Evolutionary conservation across 2,797 vertebrate species (phyloP).

Genomic region (Podarcis siculus): DNA sequence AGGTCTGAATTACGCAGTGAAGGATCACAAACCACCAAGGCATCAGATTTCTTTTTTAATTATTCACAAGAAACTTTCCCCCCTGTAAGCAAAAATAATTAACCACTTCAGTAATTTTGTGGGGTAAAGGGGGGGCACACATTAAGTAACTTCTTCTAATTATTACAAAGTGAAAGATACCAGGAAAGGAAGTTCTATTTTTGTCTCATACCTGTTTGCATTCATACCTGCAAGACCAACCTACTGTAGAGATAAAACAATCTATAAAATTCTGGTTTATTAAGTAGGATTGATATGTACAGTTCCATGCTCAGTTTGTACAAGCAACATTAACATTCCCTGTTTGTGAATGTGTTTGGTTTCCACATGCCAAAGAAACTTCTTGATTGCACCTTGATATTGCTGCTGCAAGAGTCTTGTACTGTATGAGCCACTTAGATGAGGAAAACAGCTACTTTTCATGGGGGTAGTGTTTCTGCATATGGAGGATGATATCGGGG

Average conservation of each 20-base stretch:
- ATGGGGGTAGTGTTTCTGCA: background rate
- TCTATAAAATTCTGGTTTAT: background rate
- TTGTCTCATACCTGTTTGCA: background rate
- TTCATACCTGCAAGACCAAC: background rate
- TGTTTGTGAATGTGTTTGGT: background rate
- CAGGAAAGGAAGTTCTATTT: background rate
- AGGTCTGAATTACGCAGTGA: slow-evolving; percentile 38
- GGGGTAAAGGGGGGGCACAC: too few species aligned
- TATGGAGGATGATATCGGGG: background rate
- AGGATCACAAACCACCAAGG: background rate
- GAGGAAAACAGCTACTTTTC: background rate
- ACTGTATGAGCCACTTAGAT: background rate
- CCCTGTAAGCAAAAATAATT: background rate
- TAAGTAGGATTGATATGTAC: background rate
- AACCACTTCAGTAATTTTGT: background rate
- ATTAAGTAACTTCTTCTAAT: background rate
- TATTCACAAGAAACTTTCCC: slow-evolving; percentile 2
- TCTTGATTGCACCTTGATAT: background rate
- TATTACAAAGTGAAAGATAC: background rate
- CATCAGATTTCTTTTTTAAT: background rate
- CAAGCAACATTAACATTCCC: background rate
- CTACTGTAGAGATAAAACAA: background rate
- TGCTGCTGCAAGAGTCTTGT: background rate
- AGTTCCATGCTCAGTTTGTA: background rate
- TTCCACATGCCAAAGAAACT: background rate